Conservation (phyloP, 1,140 invertebrate genomes). For the Ptiloglossa arizonensis region DNA sequence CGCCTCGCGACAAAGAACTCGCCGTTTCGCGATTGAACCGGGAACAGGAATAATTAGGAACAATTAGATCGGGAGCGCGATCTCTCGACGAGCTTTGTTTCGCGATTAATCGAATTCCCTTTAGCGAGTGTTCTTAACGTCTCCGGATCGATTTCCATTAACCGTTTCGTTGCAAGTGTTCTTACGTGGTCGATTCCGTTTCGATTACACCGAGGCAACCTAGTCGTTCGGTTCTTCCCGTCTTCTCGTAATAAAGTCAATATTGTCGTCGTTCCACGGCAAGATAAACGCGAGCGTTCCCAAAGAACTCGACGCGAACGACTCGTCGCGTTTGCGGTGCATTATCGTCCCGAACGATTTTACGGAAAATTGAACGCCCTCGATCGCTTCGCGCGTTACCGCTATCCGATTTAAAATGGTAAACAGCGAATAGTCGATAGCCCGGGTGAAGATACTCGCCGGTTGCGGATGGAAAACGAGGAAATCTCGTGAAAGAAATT, state of each 20-base stretch:
- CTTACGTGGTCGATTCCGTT: no score
- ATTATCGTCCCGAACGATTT: neutral
- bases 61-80: no score
- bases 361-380: neutral
- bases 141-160: no score
- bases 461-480: neutral
- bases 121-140: no score
- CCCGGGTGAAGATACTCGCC: neutral
- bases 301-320: neutral
- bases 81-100: no score
- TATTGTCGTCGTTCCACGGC: neutral
- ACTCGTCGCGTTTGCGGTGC: neutral
- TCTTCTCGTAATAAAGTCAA: neutral
- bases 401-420: slow-evolving; percentile 2
- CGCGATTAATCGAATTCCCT: neutral
- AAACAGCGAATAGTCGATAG: neutral
- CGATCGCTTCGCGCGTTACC: neutral
- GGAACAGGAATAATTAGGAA: no score
- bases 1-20: neutral
- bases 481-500: neutral
- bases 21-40: no score
- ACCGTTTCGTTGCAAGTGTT: no score
- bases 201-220: no score
- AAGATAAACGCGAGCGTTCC: neutral
- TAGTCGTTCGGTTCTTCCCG: no score